phyloP scores from a whole-genome alignment of 2,797 vertebrate species.

The Natrix natrix region DNA sequence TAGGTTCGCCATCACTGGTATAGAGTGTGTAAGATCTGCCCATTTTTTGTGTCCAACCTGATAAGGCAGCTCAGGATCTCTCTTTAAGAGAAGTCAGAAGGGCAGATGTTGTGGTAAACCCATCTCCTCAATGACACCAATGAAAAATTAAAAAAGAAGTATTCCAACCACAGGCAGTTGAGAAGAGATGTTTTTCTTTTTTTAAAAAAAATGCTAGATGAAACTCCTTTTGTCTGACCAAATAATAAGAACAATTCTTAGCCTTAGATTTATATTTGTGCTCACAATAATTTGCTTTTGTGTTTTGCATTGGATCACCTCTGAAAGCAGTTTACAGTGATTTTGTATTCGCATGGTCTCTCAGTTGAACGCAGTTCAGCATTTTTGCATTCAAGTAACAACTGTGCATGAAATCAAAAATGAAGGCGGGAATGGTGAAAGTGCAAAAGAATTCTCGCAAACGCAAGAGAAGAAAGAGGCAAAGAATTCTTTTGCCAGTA shows the following conservation, averaged over 20 bases:
- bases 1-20: no score
- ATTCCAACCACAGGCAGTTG: neutral
- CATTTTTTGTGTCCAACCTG: neutral
- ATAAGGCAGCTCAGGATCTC: neutral
- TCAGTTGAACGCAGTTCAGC: slow-evolving; percentile 41
- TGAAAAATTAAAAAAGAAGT: neutral
- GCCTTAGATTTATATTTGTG: neutral
- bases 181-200: neutral
- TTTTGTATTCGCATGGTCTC: slow-evolving; percentile 44
- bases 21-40: neutral
- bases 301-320: neutral
- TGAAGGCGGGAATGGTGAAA: slow-evolving; percentile 51
- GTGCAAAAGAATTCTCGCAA: slow-evolving; percentile 57
- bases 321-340: slow-evolving; percentile 30
- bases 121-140: accelerated
- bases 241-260: neutral
- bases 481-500: slow-evolving; percentile 55
- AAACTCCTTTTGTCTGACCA: neutral
- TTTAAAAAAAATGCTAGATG: neutral
- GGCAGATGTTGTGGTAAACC: neutral
- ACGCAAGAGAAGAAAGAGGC: slow-evolving; percentile 57
- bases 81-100: neutral
- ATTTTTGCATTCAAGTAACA: slow-evolving; percentile 2
- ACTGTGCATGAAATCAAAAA: slow-evolving; percentile 37
- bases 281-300: slow-evolving; percentile 38